Conservation (phyloP, 1,140 invertebrate genomes). For the Tribolium castaneum region DNA sequence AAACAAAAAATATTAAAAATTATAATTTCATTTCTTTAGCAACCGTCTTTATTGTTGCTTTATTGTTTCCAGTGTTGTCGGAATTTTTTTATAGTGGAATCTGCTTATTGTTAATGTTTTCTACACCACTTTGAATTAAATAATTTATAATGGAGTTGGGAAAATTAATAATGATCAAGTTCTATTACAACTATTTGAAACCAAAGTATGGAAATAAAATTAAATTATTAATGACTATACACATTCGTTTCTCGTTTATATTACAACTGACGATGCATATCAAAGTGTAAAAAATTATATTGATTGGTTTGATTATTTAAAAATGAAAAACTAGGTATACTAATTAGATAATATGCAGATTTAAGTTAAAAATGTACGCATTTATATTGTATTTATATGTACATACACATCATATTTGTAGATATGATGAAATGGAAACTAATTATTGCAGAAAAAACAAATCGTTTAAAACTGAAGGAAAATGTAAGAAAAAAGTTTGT, state of each 20-base stretch:
- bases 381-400: too few relatives aligned
- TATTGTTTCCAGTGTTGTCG: too few relatives aligned
- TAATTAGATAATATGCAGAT: not conserved
- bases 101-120: too few relatives aligned
- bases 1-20: too few relatives aligned
- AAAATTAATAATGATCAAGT: slow-evolving; percentile 16
- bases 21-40: too few relatives aligned
- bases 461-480: too few relatives aligned
- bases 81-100: too few relatives aligned
- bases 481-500: slow-evolving; percentile 13
- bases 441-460: too few relatives aligned
- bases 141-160: slow-evolving; percentile 36
- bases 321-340: slow-evolving; percentile 9
- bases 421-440: too few relatives aligned
- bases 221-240: slow-evolving; percentile 6
- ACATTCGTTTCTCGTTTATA: not conserved
- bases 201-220: not conserved
- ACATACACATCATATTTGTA: too few relatives aligned
- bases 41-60: too few relatives aligned
- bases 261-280: slow-evolving; percentile 31
- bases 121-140: too few relatives aligned
- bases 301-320: slow-evolving; percentile 18
- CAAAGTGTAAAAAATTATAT: not conserved
- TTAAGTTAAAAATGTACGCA: not conserved
- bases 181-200: slow-evolving; percentile 22